Base-by-base conservation (phyloP, 1,140 invertebrate genomes). In the Cotesia chilonis region DNA sequence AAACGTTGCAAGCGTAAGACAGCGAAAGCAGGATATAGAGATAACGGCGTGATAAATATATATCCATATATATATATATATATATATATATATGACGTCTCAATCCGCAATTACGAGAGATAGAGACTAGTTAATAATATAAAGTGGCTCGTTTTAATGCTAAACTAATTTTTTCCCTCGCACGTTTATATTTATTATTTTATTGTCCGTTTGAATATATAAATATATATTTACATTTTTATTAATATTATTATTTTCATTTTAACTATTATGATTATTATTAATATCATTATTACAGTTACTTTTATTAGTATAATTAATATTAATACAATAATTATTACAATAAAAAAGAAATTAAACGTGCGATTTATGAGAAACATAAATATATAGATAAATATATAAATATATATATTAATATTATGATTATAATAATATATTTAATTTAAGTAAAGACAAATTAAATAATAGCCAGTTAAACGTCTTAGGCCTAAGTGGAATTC, bases 401-500 rank as follows among this genome's bases (percentile, higher is more conserved):
- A 69, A 64, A 69, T 20, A 52, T 38, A 70, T 66, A 70, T 63
- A 70, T 61, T 71, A 76, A 68, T 28, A 38, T 74, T 47, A 41
- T 41, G 5, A 47, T 68, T 71, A 71, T 76, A 64, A 66, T 66
- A 52, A 66, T 41, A 37, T 66, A 37, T 52, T 55, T 14, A 55
- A 47, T 9, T 47, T 76, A 65, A 67, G 41, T 63, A 61, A 76
- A 73, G 54, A 54, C 35, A 69, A 70, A 52, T 64, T 74, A 63
- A 35, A 12, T 12, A 41, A 66, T 52, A 66, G 61, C 61, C 51
- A 67, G 71, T 70, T 68, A 74, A 55, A 67, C 63, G 75, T 74
- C 71, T 76, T 78, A 76, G 79, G 78, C 78, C 79, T 80, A 80
- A 81, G 59, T 69, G 74, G 76, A 75, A 78, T 76, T 79, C 73